A percentile compares a stretch with the other conserved stretches of the same genome.
Evolutionary conservation across 2,797 vertebrate species (phyloP).

Genomic region (Strix occidentalis): DNA sequence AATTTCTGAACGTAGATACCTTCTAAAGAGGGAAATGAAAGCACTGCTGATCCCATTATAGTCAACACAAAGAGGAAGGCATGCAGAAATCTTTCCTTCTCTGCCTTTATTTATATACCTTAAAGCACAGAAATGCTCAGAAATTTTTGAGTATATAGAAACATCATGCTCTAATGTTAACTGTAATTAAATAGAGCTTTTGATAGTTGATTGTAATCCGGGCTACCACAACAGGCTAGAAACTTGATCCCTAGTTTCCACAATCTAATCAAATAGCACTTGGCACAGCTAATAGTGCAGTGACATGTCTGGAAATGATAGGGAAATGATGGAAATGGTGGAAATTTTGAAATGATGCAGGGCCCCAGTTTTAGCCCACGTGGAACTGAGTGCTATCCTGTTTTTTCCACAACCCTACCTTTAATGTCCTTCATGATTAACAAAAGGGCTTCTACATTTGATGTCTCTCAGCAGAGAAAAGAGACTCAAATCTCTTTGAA

Average conservation of each 20-base stretch:
- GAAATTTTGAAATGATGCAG: not conserved
- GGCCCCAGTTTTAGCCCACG: not conserved
- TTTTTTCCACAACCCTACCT: not conserved
- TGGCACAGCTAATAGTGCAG: not conserved
- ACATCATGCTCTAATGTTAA: not conserved
- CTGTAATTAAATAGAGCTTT: not conserved
- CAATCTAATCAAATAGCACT: not conserved
- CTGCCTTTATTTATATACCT: not conserved
- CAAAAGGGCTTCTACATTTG: conserved; percentile 4
- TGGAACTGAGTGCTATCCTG: not conserved
- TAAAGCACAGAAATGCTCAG: accelerated
- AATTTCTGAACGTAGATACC: accelerated
- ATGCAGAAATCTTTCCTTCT: not conserved
- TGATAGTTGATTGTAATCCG: not conserved
- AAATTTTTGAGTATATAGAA: not conserved
- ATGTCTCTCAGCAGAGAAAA: not conserved
- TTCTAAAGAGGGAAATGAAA: not conserved
- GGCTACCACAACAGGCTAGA: not conserved
- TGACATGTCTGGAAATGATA: not conserved
- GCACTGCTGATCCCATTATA: not conserved
- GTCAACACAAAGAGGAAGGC: not conserved
- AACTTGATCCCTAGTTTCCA: not conserved
- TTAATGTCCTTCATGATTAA: not conserved
- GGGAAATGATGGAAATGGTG: not conserved
- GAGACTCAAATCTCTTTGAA: not conserved